Evolutionary conservation across 2,113 vertebrate species (phyloP).

Genomic region (Thomomys bottae): DNA sequence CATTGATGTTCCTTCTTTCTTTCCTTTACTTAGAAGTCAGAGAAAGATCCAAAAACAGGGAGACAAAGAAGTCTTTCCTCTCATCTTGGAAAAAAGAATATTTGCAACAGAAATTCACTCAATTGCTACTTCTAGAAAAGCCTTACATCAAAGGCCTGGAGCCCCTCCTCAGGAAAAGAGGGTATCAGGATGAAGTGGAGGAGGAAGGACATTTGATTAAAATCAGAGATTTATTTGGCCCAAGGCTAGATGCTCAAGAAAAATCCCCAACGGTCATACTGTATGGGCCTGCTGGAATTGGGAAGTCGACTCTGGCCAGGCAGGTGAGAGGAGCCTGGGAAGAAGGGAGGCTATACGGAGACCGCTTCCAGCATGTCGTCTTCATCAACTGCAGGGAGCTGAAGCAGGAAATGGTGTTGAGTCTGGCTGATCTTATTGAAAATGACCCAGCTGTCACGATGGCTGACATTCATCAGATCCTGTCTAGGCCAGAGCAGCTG

Average conservation of each 20-base stretch:
- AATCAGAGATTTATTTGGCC: slow-evolving; percentile 13
- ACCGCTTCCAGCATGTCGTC: slow-evolving; percentile 81
- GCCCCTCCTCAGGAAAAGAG: accelerated
- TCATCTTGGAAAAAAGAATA: background rate
- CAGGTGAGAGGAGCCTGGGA: slow-evolving; percentile 79
- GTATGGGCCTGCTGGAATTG: slow-evolving; percentile 76
- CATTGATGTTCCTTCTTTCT: background rate
- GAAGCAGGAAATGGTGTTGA: background rate
- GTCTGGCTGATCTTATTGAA: slow-evolving; percentile 48
- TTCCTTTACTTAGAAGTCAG: slow-evolving; percentile 4
- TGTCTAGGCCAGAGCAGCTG: slow-evolving; percentile 44
- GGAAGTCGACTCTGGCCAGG: slow-evolving; percentile 77
- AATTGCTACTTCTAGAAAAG: slow-evolving; percentile 51
- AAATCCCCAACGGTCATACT: slow-evolving; percentile 17
- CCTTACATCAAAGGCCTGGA: background rate
- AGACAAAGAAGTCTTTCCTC: accelerated
- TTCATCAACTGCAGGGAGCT: slow-evolving; percentile 82
- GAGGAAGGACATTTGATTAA: background rate
- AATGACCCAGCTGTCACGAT: accelerated
- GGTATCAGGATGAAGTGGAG: accelerated
- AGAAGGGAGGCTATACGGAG: background rate
- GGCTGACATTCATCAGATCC: background rate
- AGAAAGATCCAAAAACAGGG: background rate
- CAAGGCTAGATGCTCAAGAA: accelerated
- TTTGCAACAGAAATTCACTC: background rate